Evolutionary conservation across 2,888 invertebrate species (phyloP).

Genomic region (Campoletis raptor): DNA sequence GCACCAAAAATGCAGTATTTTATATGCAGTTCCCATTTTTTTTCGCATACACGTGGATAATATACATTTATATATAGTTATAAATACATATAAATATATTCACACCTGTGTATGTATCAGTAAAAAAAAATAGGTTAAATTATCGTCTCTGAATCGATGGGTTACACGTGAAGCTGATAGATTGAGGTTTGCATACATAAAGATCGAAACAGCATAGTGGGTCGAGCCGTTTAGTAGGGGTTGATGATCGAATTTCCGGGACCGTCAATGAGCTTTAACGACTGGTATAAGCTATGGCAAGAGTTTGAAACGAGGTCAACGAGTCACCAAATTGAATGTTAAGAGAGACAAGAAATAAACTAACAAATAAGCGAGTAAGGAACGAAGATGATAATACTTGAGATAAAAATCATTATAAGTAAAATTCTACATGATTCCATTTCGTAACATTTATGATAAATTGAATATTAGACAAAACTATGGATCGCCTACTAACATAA

Average conservation of each 20-base stretch:
- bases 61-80: not conserved
- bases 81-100: not conserved
- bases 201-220: conserved; percentile 23
- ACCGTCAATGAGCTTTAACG: conserved; percentile 52
- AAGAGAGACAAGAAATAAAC: conserved; percentile 6
- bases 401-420: not conserved
- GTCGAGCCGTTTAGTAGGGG: conserved; percentile 36
- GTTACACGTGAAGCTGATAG: conserved; percentile 7
- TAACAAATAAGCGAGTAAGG: not conserved
- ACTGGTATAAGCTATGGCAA: conserved; percentile 18
- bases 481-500: not conserved
- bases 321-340: conserved; percentile 31
- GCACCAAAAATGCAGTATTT: conserved; percentile 53
- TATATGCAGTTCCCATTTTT: conserved; percentile 33
- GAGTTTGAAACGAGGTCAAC: conserved; percentile 50
- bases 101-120: not conserved
- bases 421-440: not conserved
- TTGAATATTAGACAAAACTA: not conserved
- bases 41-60: not conserved
- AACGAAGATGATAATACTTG: not conserved
- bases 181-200: conserved; percentile 18
- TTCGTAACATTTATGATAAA: not conserved
- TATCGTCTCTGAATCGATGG: conserved; percentile 23
- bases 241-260: conserved; percentile 61
- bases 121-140: conserved; percentile 13